Evolutionary conservation across 2,797 vertebrate species (phyloP).

Genomic region (Helostoma temminkii): DNA sequence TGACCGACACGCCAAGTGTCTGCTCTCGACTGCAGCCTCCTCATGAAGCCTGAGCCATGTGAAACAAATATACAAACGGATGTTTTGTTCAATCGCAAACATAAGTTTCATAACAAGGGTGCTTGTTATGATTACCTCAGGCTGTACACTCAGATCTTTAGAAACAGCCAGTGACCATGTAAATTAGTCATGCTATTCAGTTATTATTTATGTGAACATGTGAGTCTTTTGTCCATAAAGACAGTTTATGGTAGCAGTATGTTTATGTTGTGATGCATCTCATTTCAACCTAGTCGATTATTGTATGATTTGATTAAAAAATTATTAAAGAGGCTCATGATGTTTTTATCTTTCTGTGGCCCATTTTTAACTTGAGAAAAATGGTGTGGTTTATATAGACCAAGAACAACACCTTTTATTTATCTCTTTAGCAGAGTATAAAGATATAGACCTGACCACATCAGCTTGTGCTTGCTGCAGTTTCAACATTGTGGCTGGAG

Average conservation of each 20-base stretch:
- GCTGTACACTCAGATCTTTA: background rate
- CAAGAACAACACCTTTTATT: background rate
- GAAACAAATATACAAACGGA: background rate
- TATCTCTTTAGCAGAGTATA: background rate
- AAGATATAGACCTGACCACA: no score
- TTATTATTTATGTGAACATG: slow-evolving; percentile 43
- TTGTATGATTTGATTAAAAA: slow-evolving; percentile 32
- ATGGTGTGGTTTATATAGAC: background rate
- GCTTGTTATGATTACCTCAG: background rate
- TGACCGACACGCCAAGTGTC: slow-evolving; percentile 71
- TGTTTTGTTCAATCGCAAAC: background rate
- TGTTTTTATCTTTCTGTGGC: background rate
- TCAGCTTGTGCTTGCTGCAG: no score
- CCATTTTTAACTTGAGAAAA: background rate
- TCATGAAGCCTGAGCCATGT: slow-evolving; percentile 38
- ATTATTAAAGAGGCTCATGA: slow-evolving; percentile 41
- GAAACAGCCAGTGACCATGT: slow-evolving; percentile 15
- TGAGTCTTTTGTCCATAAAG: background rate
- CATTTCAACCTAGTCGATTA: slow-evolving; percentile 5
- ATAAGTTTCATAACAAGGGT: background rate
- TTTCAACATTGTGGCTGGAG: no score
- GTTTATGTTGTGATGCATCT: slow-evolving; percentile 1
- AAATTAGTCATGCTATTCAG: slow-evolving; percentile 11
- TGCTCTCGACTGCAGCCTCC: slow-evolving; percentile 63
- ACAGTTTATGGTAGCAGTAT: background rate